A percentile compares a stretch with the other conserved stretches of the same genome.
phyloP scores from a whole-genome alignment of 1,140 invertebrate genomes.

The Drosophila bipectinata region DNA sequence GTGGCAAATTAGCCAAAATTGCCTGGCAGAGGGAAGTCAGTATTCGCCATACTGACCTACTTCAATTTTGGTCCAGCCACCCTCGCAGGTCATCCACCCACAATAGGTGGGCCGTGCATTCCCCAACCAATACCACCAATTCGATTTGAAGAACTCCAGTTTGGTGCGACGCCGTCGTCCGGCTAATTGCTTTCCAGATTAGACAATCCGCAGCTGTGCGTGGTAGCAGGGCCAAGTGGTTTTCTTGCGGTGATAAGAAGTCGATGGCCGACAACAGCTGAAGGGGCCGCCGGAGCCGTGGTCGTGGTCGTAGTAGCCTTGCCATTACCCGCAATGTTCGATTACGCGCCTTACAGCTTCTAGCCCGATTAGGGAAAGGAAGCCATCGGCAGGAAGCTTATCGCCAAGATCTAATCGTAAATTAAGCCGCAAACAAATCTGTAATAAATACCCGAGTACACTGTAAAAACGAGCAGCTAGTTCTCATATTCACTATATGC shows the following conservation, averaged over 20 bases:
- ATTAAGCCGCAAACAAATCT: conserved; percentile 58
- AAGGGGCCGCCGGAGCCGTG: neutral
- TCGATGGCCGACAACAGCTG: conserved; percentile 38
- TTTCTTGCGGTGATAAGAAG: conserved; percentile 10
- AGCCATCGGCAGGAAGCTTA: conserved; percentile 39
- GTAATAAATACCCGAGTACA: conserved; percentile 49
- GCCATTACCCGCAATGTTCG: conserved; percentile 21
- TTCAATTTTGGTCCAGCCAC: conserved; percentile 49
- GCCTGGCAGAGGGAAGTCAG: neutral
- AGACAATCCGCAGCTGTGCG: conserved; percentile 48
- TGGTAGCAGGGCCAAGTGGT: conserved; percentile 23
- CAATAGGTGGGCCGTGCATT: neutral
- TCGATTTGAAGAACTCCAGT: neutral
- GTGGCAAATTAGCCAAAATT: neutral
- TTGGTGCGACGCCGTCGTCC: neutral
- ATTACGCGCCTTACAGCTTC: conserved; percentile 43
- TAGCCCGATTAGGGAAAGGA: conserved; percentile 29
- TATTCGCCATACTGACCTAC: conserved; percentile 50
- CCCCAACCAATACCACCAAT: neutral
- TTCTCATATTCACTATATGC: no score
- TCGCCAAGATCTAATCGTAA: conserved; percentile 49
- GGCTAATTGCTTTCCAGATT: conserved; percentile 31
- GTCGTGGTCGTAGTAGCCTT: conserved; percentile 5
- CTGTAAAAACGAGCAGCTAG: conserved; percentile 3
- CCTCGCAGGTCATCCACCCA: conserved; percentile 21